A percentile compares a stretch with the other conserved stretches of the same genome.
Evolutionary conservation across 1,140 invertebrate genomes (phyloP).

Genomic region (Matsumurasca onukii): DNA sequence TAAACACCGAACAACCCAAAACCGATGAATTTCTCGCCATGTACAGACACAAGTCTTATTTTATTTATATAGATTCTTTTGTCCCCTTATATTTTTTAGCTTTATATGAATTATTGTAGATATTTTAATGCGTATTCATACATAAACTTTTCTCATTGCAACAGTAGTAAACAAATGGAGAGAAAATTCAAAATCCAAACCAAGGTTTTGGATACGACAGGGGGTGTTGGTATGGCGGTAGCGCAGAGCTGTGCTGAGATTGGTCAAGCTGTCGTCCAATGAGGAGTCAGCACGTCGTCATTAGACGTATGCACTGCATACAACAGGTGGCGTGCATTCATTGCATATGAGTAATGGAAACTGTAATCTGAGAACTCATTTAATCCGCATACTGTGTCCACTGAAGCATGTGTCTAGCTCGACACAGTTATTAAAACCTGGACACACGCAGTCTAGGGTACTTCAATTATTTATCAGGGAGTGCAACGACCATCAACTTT

Average conservation of each 20-base stretch:
- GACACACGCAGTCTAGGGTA: conserved; percentile 19
- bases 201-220: too few relatives aligned
- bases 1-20: too few relatives aligned
- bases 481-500: neutral
- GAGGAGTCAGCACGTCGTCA: neutral
- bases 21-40: too few relatives aligned
- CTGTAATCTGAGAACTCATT: conserved; percentile 13
- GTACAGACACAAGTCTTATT: too few relatives aligned
- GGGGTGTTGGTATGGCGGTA: neutral
- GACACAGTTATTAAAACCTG: conserved; percentile 5
- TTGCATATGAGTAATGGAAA: conserved; percentile 23
- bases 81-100: too few relatives aligned
- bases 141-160: too few relatives aligned
- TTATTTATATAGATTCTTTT: too few relatives aligned
- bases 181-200: too few relatives aligned
- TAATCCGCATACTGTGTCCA: conserved; percentile 1
- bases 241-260: neutral
- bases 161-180: too few relatives aligned
- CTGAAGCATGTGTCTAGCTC: conserved; percentile 6
- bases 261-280: conserved; percentile 15
- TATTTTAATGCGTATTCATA: too few relatives aligned
- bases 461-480: conserved; percentile 9
- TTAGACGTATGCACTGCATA: conserved; percentile 22
- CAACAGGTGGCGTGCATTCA: too few relatives aligned
- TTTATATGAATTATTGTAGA: too few relatives aligned